These are phyloP conservation scores for Vesta saturnalis DNA, from an alignment of 2,888 invertebrate species.

Conservation along the genomic window DNA sequence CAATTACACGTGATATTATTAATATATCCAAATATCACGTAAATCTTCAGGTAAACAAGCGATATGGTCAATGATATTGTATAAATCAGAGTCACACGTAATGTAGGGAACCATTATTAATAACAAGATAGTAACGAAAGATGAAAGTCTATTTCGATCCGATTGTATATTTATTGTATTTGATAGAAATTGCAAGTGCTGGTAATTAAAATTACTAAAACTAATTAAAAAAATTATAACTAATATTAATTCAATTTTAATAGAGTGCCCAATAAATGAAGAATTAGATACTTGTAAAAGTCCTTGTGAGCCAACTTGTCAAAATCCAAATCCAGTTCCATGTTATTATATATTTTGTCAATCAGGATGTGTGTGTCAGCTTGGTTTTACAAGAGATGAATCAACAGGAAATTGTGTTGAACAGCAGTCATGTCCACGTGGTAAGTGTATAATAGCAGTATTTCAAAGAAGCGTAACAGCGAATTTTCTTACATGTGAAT, in stretches of 20 bases:
- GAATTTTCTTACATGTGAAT: too few relatives aligned
- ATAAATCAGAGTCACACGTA: background rate
- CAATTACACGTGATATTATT: background rate
- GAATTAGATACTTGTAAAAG: conserved; percentile 13
- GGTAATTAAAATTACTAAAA: background rate
- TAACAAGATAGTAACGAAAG: background rate
- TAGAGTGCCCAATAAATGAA: conserved; percentile 11
- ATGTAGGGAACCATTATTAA: background rate
- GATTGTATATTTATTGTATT: background rate
- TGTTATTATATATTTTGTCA: conserved; percentile 20
- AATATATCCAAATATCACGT: background rate
- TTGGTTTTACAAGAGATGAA: conserved; percentile 26
- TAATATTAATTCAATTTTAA: background rate
- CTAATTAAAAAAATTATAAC: background rate
- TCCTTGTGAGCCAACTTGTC: conserved; percentile 28
- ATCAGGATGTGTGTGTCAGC: conserved; percentile 38
- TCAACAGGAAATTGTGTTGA: conserved; percentile 31
- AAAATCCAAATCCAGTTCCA: conserved; percentile 16
- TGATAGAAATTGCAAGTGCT: background rate
- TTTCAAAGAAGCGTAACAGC: too few relatives aligned
- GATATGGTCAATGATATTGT: background rate
- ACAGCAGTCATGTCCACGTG: conserved; percentile 24
- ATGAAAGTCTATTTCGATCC: background rate
- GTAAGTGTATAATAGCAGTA: conserved; percentile 18
- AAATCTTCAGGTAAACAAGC: background rate